A percentile compares a stretch with the other conserved stretches of the same genome.
Conservation (phyloP, 2,888 invertebrate species). For the Cantharis rustica region DNA sequence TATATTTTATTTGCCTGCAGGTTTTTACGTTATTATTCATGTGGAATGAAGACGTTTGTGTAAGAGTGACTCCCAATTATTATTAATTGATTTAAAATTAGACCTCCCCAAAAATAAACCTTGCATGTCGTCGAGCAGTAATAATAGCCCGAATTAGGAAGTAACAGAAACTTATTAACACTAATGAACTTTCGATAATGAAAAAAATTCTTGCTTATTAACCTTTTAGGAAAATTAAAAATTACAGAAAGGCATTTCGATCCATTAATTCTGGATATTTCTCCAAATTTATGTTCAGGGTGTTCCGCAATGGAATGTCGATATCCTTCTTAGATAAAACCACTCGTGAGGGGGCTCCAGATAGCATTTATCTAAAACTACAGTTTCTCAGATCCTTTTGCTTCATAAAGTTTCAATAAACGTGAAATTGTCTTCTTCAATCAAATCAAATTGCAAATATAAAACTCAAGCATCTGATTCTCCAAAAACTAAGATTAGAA, state of each 20-base stretch:
- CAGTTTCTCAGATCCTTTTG: background rate
- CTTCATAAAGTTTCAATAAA: background rate
- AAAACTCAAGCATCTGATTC: background rate
- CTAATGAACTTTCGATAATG: background rate
- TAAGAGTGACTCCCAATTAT: background rate
- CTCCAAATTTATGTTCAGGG: background rate
- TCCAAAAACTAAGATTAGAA: background rate
- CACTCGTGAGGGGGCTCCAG: background rate
- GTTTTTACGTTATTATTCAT: background rate
- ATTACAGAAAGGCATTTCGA: background rate
- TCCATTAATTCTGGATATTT: background rate
- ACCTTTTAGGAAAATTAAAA: background rate
- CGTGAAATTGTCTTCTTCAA: background rate
- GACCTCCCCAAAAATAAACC: background rate
- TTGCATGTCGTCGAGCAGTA: background rate
- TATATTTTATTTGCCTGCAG: background rate
- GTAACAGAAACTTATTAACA: background rate
- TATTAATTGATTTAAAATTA: background rate
- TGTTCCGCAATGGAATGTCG: background rate
- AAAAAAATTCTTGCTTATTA: background rate
- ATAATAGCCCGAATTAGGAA: background rate
- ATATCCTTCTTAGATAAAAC: background rate
- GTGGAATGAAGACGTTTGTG: background rate
- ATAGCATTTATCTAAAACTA: background rate
- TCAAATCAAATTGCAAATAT: background rate